Evolutionary conservation across 2,888 invertebrate species (phyloP), one percentile per base, ranked within the genome.

Genomic region (Diarsia brunnea): DNA sequence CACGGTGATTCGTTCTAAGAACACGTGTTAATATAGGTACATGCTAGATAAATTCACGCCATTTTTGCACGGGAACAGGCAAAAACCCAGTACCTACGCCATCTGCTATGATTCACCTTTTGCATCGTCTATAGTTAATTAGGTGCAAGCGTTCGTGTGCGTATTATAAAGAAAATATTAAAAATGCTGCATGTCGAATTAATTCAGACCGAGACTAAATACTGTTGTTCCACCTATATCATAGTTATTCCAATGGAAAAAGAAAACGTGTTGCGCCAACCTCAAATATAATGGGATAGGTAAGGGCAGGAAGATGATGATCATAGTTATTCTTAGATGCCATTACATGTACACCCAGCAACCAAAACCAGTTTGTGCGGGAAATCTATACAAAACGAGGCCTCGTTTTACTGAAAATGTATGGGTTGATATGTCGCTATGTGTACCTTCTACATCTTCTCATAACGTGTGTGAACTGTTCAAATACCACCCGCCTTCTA

Each of bases 401-500:
- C 38, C 38, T 38, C 4, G 31, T 3, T 31, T 3, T 31, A 31
- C 31, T 31, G 4, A 31, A 31, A 3, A 31, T 3, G 31, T 31
- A 31, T 31, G 4, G 4, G 3, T 31, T 31, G 31, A 31, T 31
- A 31, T 31, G 31, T 31, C 31, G 31, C 31, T 4, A 4, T 31
- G 2, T 31, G 31, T 31, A 12, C 60, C 84, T 82, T 84, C 84
- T 82, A 55, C n/a, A 55, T 49, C 1, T 66, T 53, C n/a, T n/a
- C 67, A 45, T 45, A 12, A 21, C 19, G 12, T 27, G 67, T 66
- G 70, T 45, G 63, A 76, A 73, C 85, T 83, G 83, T 86, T 81
- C 86, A 86, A 86, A 86, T 86, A 86, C 69, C 74, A 86, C 83
- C 74, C 83, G 76, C 78, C 78, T 88, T 85, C 81, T 87, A 87